These are phyloP conservation scores for Muscina levida DNA, from an alignment of 2,888 invertebrate genomes.

Conservation along the genomic window DNA sequence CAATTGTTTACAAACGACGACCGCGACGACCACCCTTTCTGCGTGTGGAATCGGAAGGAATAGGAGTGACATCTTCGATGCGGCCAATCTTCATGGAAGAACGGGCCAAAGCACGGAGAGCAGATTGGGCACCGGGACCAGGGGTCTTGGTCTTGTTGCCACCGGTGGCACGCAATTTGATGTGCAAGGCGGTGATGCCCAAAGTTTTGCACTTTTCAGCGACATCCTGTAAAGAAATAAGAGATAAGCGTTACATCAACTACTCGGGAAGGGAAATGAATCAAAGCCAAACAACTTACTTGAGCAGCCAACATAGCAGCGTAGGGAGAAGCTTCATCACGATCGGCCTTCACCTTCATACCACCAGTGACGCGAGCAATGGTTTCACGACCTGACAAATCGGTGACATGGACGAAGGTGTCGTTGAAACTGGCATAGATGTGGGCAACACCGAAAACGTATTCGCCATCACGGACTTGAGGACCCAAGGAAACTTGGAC, in stretches of 20 bases:
- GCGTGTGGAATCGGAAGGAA: conserved; percentile 99
- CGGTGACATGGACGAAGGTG: conserved; percentile 99
- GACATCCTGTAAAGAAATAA: conserved; percentile 87
- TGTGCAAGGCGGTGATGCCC: conserved; percentile 98
- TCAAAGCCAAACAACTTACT: conserved; percentile 82
- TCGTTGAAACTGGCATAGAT: conserved; percentile 99
- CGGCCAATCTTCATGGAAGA: conserved; percentile 99
- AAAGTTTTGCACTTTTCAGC: conserved; percentile 98
- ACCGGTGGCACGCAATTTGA: conserved; percentile 98
- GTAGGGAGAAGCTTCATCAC: conserved; percentile 99
- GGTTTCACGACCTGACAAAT: conserved; percentile 97
- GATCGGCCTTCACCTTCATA: conserved; percentile 99
- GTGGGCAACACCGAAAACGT: conserved; percentile 99
- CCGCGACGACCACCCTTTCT: conserved; percentile 99
- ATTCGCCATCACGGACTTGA: conserved; percentile 97
- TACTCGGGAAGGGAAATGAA: too few species aligned
- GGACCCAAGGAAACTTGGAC: conserved; percentile 97
- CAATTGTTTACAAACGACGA: conserved; percentile 92
- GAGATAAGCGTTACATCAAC: background rate
- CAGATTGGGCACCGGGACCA: conserved; percentile 99
- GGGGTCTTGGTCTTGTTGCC: conserved; percentile 99
- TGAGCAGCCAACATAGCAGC: conserved; percentile 99
- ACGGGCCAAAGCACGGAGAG: conserved; percentile 97
- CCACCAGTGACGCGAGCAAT: conserved; percentile 97
- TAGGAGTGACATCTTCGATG: conserved; percentile 99